Percentiles rank a stretch among this genome's conserved stretches.
These are phyloP conservation scores for Anarsia innoxiella DNA, from an alignment of 2,888 invertebrate genomes.

Conservation along the genomic window DNA sequence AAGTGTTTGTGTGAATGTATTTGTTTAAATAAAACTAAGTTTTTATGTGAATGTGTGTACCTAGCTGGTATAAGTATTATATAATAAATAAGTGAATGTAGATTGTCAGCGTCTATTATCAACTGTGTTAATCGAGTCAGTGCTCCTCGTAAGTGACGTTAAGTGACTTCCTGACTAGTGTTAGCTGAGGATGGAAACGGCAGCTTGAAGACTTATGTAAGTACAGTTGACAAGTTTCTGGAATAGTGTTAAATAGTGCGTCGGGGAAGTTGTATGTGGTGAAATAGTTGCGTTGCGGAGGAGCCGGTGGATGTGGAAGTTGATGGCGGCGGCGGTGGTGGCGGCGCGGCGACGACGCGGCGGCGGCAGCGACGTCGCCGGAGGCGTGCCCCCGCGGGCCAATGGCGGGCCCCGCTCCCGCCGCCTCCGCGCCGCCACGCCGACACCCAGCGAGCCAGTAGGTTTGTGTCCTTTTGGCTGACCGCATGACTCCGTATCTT, in stretches of 20 bases:
- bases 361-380: slow-evolving; percentile 48
- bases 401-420: slow-evolving; percentile 60
- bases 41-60: too few species aligned
- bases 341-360: slow-evolving; percentile 40
- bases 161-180: too few species aligned
- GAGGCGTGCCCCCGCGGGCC: slow-evolving; percentile 68
- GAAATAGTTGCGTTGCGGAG: slow-evolving; percentile 39
- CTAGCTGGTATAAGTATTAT: too few species aligned
- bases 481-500: slow-evolving; percentile 76
- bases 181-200: too few species aligned
- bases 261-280: slow-evolving; percentile 35
- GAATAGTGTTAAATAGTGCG: slow-evolving; percentile 38
- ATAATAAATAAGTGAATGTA: too few species aligned
- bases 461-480: slow-evolving; percentile 77
- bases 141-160: too few species aligned
- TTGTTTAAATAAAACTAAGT: too few species aligned
- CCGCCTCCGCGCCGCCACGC: slow-evolving; percentile 48
- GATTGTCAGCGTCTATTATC: too few species aligned
- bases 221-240: slow-evolving; percentile 21
- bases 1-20: too few species aligned
- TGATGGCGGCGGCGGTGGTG: slow-evolving; percentile 33
- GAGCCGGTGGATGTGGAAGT: slow-evolving; percentile 30
- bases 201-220: too few species aligned
- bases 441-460: slow-evolving; percentile 69
- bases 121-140: too few species aligned